Conservation (phyloP, 2,113 vertebrate genomes). For the Ceyx melanurus region DNA sequence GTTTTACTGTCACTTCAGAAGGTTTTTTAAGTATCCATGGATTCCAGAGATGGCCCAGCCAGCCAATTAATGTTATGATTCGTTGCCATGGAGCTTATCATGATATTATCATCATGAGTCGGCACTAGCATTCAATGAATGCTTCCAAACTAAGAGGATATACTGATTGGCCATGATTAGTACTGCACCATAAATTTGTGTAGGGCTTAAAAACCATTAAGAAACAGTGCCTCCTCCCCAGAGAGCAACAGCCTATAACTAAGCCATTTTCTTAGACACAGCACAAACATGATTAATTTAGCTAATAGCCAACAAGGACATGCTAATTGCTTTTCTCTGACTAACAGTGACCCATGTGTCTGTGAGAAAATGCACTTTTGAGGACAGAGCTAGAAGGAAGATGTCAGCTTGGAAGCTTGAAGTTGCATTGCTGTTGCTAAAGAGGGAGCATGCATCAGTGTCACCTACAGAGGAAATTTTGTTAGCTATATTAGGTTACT, state of each 20-base stretch:
- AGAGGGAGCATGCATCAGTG: neutral
- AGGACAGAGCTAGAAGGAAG: neutral
- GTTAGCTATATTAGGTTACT: neutral
- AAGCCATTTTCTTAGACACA: constrained; percentile 18
- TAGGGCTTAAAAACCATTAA: constrained; percentile 44
- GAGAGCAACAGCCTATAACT: constrained; percentile 17
- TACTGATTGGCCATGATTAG: constrained; percentile 39
- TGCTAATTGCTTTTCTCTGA: constrained; percentile 36
- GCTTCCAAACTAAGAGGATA: neutral
- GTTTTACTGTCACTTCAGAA: constrained; percentile 13
- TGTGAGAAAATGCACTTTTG: neutral
- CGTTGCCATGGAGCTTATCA: neutral
- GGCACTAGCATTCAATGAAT: neutral
- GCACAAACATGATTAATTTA: constrained; percentile 45
- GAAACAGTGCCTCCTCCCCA: constrained; percentile 12
- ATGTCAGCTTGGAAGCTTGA: neutral
- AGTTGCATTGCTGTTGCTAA: neutral
- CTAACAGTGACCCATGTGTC: neutral
- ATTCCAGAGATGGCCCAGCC: neutral
- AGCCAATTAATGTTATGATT: constrained; percentile 21
- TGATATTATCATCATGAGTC: neutral
- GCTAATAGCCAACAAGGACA: constrained; percentile 23
- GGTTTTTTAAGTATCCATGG: constrained; percentile 10
- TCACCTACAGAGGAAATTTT: neutral
- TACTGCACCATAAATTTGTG: constrained; percentile 25